Evolutionary conservation across 2,888 invertebrate genomes (phyloP).

Genomic region (Clostera curtula): DNA sequence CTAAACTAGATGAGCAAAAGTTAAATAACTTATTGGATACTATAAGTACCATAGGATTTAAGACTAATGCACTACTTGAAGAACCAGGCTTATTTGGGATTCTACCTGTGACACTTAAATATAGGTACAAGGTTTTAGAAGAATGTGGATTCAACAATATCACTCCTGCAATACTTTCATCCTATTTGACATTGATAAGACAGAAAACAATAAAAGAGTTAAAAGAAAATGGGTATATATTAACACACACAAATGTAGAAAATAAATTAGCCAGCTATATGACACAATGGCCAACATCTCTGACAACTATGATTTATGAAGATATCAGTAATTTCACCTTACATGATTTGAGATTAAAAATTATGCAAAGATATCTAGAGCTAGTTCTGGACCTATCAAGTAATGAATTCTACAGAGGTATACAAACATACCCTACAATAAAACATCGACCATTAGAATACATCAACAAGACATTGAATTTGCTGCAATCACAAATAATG

Average conservation of each 20-base stretch:
- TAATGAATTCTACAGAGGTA: slow-evolving; percentile 51
- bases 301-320: slow-evolving; percentile 51
- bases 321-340: slow-evolving; percentile 44
- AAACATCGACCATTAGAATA: slow-evolving; percentile 57
- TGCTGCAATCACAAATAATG: slow-evolving; percentile 47
- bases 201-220: slow-evolving; percentile 46
- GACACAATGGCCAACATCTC: slow-evolving; percentile 66
- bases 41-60: slow-evolving; percentile 43
- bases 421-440: slow-evolving; percentile 59
- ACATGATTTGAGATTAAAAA: slow-evolving; percentile 48
- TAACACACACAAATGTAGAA: slow-evolving; percentile 45
- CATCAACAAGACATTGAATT: slow-evolving; percentile 51
- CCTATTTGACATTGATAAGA: slow-evolving; percentile 47
- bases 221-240: slow-evolving; percentile 35
- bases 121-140: slow-evolving; percentile 46
- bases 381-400: slow-evolving; percentile 48
- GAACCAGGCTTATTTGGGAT: slow-evolving; percentile 50
- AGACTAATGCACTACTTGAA: slow-evolving; percentile 33
- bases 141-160: slow-evolving; percentile 56
- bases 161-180: slow-evolving; percentile 27
- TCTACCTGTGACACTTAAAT: slow-evolving; percentile 51
- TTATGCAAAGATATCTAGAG: slow-evolving; percentile 61
- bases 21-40: slow-evolving; percentile 35
- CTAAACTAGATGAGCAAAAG: slow-evolving; percentile 35
- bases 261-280: slow-evolving; percentile 55